phyloP scores from a whole-genome alignment of 2,888 invertebrate genomes.

The Pristionchus fissidentatus region DNA sequence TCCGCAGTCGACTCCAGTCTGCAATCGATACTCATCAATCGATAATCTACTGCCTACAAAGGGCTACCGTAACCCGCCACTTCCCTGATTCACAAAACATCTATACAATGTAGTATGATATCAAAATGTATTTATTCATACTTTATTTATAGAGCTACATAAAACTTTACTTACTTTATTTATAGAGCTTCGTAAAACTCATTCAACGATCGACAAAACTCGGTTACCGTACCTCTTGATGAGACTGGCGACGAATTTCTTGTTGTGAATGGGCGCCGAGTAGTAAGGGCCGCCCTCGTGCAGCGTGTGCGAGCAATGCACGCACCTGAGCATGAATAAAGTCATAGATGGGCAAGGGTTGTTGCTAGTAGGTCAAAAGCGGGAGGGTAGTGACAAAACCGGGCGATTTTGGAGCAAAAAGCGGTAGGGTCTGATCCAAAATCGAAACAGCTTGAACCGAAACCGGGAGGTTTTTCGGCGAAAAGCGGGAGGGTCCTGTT shows the following conservation, averaged over 20 bases:
- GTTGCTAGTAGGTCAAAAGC: too few relatives aligned
- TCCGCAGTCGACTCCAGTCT: slow-evolving; percentile 67
- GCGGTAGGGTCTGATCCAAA: too few relatives aligned
- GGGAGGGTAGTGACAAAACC: too few relatives aligned
- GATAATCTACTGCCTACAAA: background rate
- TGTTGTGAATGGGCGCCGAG: slow-evolving; percentile 88
- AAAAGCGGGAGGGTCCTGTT: too few relatives aligned
- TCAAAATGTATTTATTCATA: background rate
- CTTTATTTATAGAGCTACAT: background rate
- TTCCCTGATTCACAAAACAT: background rate
- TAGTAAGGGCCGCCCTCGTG: slow-evolving; percentile 95
- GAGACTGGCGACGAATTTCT: slow-evolving; percentile 84
- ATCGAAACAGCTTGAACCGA: too few relatives aligned
- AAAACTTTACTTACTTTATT: background rate
- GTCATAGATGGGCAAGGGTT: background rate
- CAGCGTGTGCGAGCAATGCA: slow-evolving; percentile 67
- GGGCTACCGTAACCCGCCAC: background rate
- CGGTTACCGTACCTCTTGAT: slow-evolving; percentile 76
- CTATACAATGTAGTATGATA: background rate
- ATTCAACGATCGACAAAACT: background rate
- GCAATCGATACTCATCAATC: background rate
- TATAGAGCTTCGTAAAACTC: background rate
- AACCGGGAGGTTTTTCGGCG: too few relatives aligned
- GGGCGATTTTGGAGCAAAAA: too few relatives aligned
- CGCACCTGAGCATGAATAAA: slow-evolving; percentile 56